Base-by-base conservation (phyloP, 2,888 invertebrate genomes). In the Hoplodrina ambigua region DNA sequence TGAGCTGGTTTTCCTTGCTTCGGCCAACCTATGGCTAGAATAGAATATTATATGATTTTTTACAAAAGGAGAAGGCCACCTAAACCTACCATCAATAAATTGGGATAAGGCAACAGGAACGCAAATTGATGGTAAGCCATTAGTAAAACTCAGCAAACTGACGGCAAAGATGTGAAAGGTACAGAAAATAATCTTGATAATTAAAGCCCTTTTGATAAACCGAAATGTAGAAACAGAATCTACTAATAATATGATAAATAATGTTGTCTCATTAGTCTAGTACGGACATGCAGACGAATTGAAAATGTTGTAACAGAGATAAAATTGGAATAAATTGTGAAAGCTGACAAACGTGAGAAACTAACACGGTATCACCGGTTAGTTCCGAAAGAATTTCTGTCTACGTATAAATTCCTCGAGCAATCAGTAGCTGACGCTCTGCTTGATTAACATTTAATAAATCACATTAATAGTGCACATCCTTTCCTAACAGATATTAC, bases 251-350 rank as follows among this genome's bases (percentile, higher is more conserved):
- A 50, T 70, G 33, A 71, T 64, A 71, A 71, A 82, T 81, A 68
- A 66, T 67, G 57, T 33, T 65, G 60, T 69, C 72, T 84, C 76
- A 84, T 80, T 84, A 80, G 76, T 54, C 68, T 49, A 55, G 20
- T 68, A 53, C 44, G 58, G 70, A 72, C 71, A 68, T 17, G 57
- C 54, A 62, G 82, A 75, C 56, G 69, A 82, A 72, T 82, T 82
- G 65, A 79, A 68, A 71, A 82, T 82, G 82, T 82, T 72, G 80
- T 66, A 82, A 81, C 53, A 71, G 64, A 69, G 66, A 82, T 76
- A 84, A 82, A 80, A 80, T 69, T 83, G 66, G 81, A 83, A 80
- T 81, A 74, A 82, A 80, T 83, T 83, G 83, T 72, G 78, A 85
- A 83, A 83, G 83, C 73, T 69, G 71, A 78, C 75, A 74, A 70